phyloP scores from a whole-genome alignment of 2,797 vertebrate species.

The Salarias fasciatus region DNA sequence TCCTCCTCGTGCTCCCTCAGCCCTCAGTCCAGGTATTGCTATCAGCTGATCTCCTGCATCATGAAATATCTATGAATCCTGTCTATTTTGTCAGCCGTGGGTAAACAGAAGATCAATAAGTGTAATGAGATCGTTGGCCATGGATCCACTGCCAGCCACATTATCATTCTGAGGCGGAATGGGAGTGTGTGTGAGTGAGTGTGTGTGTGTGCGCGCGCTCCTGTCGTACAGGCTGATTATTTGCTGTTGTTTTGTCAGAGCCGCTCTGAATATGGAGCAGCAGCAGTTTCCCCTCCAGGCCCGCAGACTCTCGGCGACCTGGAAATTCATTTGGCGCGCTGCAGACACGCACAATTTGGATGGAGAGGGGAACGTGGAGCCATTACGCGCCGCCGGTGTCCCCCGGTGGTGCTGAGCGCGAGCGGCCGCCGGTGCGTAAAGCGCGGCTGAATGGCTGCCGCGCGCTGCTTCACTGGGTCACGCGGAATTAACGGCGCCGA shows the following conservation, averaged over 20 bases:
- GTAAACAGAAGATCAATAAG: constrained; percentile 80
- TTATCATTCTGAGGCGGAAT: constrained; percentile 53
- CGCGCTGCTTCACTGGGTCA: constrained; percentile 48
- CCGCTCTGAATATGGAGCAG: constrained; percentile 77
- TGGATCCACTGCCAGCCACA: constrained; percentile 71
- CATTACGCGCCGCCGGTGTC: constrained; percentile 46
- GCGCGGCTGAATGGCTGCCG: constrained; percentile 43
- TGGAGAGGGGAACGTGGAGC: constrained; percentile 63
- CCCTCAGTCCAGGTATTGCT: constrained; percentile 73
- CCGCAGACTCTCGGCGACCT: constrained; percentile 53
- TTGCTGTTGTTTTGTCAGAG: constrained; percentile 73
- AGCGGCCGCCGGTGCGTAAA: too few relatives aligned
- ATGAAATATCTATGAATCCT: constrained; percentile 81
- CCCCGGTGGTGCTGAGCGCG: constrained; percentile 60
- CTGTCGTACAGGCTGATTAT: constrained; percentile 78
- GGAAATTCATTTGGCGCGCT: constrained; percentile 65
- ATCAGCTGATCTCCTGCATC: constrained; percentile 72
- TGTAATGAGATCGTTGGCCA: constrained; percentile 76
- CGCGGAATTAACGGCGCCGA: constrained; percentile 42
- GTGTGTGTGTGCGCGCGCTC: too few relatives aligned
- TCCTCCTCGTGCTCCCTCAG: too few relatives aligned
- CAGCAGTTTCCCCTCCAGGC: constrained; percentile 60
- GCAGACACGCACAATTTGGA: constrained; percentile 65
- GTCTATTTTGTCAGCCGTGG: constrained; percentile 81
- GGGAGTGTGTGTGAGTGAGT: too few relatives aligned